Evolutionary conservation across 2,113 vertebrate species (phyloP).

Genomic region (Lontra canadensis): DNA sequence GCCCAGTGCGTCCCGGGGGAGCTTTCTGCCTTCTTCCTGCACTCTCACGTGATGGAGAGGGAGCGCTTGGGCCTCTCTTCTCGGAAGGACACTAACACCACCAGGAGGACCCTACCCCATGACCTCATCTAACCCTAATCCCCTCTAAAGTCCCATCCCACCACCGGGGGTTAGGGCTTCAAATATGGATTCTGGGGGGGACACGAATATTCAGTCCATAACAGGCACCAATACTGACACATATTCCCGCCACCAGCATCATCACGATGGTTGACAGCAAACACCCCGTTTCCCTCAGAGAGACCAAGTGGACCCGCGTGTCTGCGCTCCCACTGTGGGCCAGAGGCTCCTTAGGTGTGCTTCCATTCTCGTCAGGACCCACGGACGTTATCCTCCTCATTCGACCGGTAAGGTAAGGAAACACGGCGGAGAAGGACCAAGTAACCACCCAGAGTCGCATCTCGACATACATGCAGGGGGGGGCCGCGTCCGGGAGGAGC

Average conservation of each 20-base stretch:
- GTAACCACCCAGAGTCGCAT: background rate
- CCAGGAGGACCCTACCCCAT: background rate
- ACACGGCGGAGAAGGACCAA: background rate
- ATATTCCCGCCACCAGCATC: accelerated
- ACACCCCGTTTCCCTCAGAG: background rate
- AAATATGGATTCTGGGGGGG: background rate
- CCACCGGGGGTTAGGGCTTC: accelerated
- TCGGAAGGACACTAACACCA: background rate
- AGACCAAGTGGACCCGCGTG: accelerated
- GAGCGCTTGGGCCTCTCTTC: background rate
- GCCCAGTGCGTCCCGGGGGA: accelerated
- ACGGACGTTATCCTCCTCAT: background rate
- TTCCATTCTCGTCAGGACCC: too few species aligned
- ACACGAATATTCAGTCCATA: background rate
- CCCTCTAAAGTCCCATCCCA: background rate
- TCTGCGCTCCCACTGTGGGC: accelerated
- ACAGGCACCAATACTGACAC: too few species aligned
- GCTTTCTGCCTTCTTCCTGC: background rate
- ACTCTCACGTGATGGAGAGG: accelerated
- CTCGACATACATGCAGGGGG: accelerated
- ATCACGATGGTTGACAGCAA: accelerated
- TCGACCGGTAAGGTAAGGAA: background rate
- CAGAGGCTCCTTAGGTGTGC: accelerated
- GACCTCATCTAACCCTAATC: background rate
- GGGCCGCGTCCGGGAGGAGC: background rate